These are phyloP conservation scores for Choloepus didactylus DNA, from an alignment of 2,797 vertebrate species.

Conservation along the genomic window DNA sequence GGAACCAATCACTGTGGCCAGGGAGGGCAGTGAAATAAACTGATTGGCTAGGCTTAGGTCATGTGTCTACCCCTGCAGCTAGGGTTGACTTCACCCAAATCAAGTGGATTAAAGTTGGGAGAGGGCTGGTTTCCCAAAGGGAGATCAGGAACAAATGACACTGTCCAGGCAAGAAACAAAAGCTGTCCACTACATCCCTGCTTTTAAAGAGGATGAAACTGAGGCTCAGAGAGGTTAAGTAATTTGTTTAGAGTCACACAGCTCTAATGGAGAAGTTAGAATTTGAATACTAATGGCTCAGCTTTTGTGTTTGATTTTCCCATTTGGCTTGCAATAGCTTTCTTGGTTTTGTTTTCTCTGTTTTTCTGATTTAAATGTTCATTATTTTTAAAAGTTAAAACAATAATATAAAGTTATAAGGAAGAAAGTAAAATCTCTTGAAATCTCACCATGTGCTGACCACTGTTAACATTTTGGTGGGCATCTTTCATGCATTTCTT, in stretches of 20 bases:
- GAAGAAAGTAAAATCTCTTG: background rate
- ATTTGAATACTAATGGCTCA: background rate
- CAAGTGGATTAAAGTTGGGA: background rate
- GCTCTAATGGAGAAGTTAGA: background rate
- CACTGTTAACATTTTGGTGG: background rate
- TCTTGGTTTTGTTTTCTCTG: background rate
- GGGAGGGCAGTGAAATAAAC: background rate
- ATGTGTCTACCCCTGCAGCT: no score
- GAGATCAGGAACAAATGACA: background rate
- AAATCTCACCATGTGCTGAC: background rate
- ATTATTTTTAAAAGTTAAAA: background rate
- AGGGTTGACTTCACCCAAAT: background rate
- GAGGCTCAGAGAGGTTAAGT: background rate
- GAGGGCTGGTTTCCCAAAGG: background rate
- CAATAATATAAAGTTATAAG: background rate
- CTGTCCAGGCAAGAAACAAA: background rate
- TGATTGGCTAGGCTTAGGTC: background rate
- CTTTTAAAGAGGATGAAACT: constrained; percentile 1
- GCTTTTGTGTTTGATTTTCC: background rate
- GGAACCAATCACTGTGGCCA: background rate
- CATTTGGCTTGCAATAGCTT: background rate
- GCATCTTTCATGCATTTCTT: background rate
- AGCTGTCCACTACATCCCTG: background rate
- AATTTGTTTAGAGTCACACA: background rate
- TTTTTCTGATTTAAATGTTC: constrained; percentile 8